Evolutionary conservation across 30 jellyfish, hydroid and myxozoan species (phyloP).

Genomic region (Mastigias papua): DNA sequence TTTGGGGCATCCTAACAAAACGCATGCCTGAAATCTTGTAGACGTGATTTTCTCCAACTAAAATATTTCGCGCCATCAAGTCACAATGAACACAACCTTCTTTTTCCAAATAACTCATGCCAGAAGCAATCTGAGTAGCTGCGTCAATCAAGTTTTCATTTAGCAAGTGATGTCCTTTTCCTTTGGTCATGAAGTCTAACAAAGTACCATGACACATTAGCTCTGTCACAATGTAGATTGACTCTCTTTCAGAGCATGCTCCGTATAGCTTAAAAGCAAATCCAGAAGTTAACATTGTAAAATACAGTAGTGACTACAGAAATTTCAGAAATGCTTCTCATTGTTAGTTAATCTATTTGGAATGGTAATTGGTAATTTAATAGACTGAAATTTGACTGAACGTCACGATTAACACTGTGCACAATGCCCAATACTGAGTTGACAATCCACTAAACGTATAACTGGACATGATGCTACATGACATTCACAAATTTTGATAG

Average conservation of each 20-base stretch:
- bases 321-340: too few relatives aligned
- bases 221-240: slow-evolving; percentile 97
- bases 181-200: slow-evolving; percentile 82
- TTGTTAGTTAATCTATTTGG: too few relatives aligned
- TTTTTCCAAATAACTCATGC: slow-evolving; percentile 91
- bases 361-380: too few relatives aligned
- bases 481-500: too few relatives aligned
- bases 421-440: too few relatives aligned
- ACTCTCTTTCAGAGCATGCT: slow-evolving; percentile 94
- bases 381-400: too few relatives aligned
- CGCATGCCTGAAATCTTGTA: slow-evolving; percentile 97
- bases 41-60: slow-evolving; percentile 92
- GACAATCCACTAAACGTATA: too few relatives aligned
- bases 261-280: slow-evolving; percentile 86
- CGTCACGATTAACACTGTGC: too few relatives aligned
- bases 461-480: too few relatives aligned
- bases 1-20: slow-evolving; percentile 91
- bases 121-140: slow-evolving; percentile 96
- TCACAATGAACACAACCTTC: slow-evolving; percentile 96
- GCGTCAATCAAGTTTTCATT: slow-evolving; percentile 85
- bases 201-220: slow-evolving; percentile 96
- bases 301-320: too few relatives aligned
- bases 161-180: slow-evolving; percentile 83
- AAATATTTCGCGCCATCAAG: slow-evolving; percentile 92
- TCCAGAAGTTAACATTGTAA: background rate